Evolutionary conservation across 53 echinoderm and acorn worm genomes (phyloP).

Genomic region (Echinometra lucunter): DNA sequence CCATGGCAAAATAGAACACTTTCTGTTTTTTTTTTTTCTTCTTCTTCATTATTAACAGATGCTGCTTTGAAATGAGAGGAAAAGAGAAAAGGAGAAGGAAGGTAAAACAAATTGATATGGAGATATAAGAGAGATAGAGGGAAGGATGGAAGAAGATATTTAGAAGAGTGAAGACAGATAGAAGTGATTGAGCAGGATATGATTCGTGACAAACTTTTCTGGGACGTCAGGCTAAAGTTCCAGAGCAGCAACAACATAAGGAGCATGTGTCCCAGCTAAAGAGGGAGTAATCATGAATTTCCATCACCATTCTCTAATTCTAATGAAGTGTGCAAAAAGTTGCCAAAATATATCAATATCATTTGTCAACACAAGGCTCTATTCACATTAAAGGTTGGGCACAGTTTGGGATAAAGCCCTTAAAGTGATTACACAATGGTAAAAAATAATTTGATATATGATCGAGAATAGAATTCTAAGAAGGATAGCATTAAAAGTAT

Average conservation of each 20-base stretch:
- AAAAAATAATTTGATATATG: no score
- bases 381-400: background rate
- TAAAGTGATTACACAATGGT: no score
- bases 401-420: no score
- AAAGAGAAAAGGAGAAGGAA: no score
- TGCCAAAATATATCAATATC: background rate
- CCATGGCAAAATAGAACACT: background rate
- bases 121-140: background rate
- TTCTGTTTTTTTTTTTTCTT: background rate
- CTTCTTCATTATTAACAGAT: background rate
- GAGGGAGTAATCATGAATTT: constrained; percentile 21
- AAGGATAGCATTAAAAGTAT: no score
- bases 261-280: background rate
- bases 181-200: background rate
- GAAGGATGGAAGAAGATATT: background rate
- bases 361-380: background rate
- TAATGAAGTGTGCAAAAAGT: background rate
- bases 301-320: background rate
- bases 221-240: constrained; percentile 19
- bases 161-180: background rate
- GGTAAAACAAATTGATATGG: background rate
- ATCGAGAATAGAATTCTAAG: no score
- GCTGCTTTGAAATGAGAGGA: background rate
- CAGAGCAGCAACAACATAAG: background rate
- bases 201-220: background rate